Evolutionary conservation across 2,113 vertebrate species (phyloP).

Genomic region (Phylloscopus trochilus): DNA sequence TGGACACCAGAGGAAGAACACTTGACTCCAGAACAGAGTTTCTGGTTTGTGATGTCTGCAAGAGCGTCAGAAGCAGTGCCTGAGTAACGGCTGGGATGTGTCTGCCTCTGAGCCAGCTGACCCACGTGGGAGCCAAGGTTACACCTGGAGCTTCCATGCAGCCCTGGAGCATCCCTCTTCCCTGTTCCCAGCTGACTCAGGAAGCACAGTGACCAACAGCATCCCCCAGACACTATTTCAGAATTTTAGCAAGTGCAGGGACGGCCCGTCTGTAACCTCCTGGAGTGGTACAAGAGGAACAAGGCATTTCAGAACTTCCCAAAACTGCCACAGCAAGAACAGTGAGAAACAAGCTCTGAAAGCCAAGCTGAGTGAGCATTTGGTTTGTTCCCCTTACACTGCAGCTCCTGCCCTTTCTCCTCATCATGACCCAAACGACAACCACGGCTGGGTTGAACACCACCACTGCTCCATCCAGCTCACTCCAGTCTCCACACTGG

Average conservation of each 20-base stretch:
- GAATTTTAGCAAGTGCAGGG: fast-evolving
- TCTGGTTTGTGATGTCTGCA: background rate
- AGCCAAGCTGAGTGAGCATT: background rate
- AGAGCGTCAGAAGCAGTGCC: fast-evolving
- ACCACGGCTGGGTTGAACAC: background rate
- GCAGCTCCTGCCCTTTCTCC: background rate
- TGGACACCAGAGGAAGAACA: background rate
- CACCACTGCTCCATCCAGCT: background rate
- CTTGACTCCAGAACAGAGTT: background rate
- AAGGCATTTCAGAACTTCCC: background rate
- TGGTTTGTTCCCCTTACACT: background rate
- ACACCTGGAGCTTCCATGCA: background rate
- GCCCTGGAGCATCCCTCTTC: background rate
- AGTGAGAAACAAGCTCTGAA: background rate
- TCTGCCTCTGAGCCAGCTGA: background rate
- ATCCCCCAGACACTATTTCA: too few relatives aligned
- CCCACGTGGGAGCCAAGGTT: background rate
- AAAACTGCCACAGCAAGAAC: background rate
- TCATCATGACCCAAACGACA: fast-evolving
- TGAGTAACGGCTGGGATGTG: fast-evolving
- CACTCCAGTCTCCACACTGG: background rate
- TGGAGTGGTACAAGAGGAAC: background rate
- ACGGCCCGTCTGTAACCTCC: background rate
- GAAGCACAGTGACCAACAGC: background rate
- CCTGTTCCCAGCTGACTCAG: fast-evolving